These are phyloP conservation scores for Enteromius anoplus DNA, from an alignment of 2,797 vertebrate genomes.

Conservation along the genomic window DNA sequence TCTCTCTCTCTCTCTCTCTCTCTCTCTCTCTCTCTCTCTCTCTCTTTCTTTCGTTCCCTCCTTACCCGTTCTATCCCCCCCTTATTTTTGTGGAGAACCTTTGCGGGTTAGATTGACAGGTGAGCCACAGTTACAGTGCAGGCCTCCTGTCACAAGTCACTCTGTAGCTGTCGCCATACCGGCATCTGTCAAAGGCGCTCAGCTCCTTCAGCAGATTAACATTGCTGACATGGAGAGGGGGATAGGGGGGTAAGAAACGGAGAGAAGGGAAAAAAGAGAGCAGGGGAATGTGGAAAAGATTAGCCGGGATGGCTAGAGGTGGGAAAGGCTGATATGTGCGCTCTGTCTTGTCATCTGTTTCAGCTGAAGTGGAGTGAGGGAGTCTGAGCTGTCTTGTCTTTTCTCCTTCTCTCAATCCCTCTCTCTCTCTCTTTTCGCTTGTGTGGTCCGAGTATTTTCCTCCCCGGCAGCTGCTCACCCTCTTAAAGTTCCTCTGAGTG, in stretches of 20 bases:
- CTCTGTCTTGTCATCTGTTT: constrained; percentile 55
- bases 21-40: not conserved
- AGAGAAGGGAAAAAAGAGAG: constrained; percentile 21
- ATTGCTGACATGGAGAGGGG: constrained; percentile 28
- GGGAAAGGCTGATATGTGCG: constrained; percentile 52
- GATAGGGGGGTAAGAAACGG: constrained; percentile 17
- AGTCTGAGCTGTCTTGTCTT: constrained; percentile 45
- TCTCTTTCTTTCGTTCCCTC: not conserved
- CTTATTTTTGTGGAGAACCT: constrained; percentile 34
- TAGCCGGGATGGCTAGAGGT: constrained; percentile 52
- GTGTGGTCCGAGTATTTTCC: constrained; percentile 46
- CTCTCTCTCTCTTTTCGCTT: constrained; percentile 32
- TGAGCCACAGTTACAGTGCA: constrained; percentile 47
- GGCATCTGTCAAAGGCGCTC: constrained; percentile 51
- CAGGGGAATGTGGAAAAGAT: constrained; percentile 57
- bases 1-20: not conserved
- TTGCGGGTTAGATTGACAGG: constrained; percentile 52
- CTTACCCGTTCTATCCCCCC: not conserved
- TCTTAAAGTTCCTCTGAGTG: constrained; percentile 49
- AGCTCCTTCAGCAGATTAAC: constrained; percentile 52
- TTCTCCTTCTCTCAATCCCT: constrained; percentile 32
- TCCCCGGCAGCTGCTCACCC: constrained; percentile 51
- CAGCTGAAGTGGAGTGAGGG: constrained; percentile 43
- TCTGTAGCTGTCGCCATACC: constrained; percentile 45
- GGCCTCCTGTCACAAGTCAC: constrained; percentile 56